Evolutionary conservation across 1,140 invertebrate genomes (phyloP), one percentile per base, ranked within the genome.

Genomic region (Musca domestica): DNA sequence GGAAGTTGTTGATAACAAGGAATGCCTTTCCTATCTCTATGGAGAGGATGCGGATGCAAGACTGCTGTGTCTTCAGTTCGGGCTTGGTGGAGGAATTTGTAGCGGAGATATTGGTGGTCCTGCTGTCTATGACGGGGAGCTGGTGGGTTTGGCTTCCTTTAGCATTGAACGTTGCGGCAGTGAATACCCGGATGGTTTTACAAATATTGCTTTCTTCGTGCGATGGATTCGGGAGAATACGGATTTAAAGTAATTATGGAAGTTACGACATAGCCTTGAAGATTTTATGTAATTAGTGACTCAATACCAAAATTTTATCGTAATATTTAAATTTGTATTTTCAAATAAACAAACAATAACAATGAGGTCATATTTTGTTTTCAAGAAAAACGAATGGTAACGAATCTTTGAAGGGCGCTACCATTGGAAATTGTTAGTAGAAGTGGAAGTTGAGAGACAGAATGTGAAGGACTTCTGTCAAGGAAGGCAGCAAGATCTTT

Each of bases 61-160:
- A 3, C 10, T 49, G 1, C 2, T 49, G 2, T 49, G 48, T 20
- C 10, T 49, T 2, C 2, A 49, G 19, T 49, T 4, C 6, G 5
- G 5, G 6, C 6, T 41, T 19, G 48, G 25, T 6, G 49, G 51
- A 27, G 64, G 64, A 12, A 52, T 66, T 15, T 66, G 64, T 66
- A 19, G 4, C 17, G 49, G 64, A 9, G 64, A 66, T 52, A 15
- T 30, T 49, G 64, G 64, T 25, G 64, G 64, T 52, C 47, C 47
- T 7, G 64, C 64, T n/a, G 64, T 34, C 2, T 14, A 20, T 1
- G 27, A 20, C 3, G 25, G 27, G 4, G 27, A 27, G 10, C 7
- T 66, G 30, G 49, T 66, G 3, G 64, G 64, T 22, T 10, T 66
- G 14, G 1, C 64, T 1, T 66, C 64, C 5, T 66, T 66, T 20